Evolutionary conservation across 2,797 vertebrate species (phyloP), one percentile per base, ranked within the genome.

Genomic region (Sparidentex hasta): DNA sequence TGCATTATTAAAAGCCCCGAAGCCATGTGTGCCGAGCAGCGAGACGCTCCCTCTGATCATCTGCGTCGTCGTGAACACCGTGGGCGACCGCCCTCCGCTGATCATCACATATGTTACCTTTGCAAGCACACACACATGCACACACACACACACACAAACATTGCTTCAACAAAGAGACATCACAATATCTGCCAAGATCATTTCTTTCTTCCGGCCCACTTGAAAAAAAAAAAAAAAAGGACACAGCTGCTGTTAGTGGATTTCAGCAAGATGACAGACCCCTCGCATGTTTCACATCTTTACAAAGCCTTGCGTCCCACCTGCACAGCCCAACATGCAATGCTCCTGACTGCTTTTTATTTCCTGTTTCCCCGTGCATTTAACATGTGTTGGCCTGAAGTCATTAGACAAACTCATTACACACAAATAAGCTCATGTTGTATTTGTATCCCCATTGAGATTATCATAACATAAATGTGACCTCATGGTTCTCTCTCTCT

Each of bases 1-100:
- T 87, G 74, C 86, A 87, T 88, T 80, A 85, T 90, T 88, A 59
- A 92, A 58, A 63, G 25, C 41, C 56, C 43, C 57, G 25, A 66
- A 68, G 52, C 20, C 41, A 11, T 58, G 66, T 70, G 56, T 23
- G 43, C 55, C 1, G 14, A 67, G 59, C 1, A 29, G 20, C n/a
- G 67, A 61, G 63, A 61, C 47, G 62, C 65, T 80, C 33, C 12
- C 17, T 73, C 44, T 41, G 44, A 87, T 76, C 72, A 76, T 69
- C 47, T 17, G 59, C 69, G 47, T 72, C 57, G 25, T 18, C 14
- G 46, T 68, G 56, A 75, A 73, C 44, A 55, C 75, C 25, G 68
- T 23, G 13, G 66, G 65, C 7, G 8, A 65, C 44, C 20, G 11
- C 48, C 77, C 57, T 81, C 78, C 69, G 12, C 73, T 66, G 59